These are phyloP conservation scores for Caenorhabditis sulstoni DNA, from an alignment of 2,888 invertebrate species.

Conservation along the genomic window DNA sequence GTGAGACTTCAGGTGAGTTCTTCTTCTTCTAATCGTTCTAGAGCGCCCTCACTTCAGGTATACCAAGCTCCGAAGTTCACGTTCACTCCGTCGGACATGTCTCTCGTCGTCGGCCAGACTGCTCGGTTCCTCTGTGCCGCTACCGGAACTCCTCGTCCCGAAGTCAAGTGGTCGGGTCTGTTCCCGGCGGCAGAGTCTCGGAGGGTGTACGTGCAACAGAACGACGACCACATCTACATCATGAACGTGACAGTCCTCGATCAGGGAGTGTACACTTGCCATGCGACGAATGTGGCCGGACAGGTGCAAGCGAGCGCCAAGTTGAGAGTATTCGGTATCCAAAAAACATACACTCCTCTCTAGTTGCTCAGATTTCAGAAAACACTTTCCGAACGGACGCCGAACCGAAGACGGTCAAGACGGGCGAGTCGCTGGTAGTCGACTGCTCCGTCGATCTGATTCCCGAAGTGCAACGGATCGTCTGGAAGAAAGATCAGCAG, in stretches of 20 bases:
- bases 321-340: conserved; percentile 59
- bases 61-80: conserved; percentile 65
- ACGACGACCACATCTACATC: conserved; percentile 69
- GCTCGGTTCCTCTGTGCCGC: conserved; percentile 69
- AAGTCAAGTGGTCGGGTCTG: conserved; percentile 64
- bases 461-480: conserved; percentile 48
- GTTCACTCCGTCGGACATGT: conserved; percentile 64
- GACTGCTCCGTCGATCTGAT: conserved; percentile 61
- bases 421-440: conserved; percentile 47
- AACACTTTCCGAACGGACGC: conserved; percentile 35
- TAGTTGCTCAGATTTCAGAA: conserved; percentile 15
- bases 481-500: conserved; percentile 38
- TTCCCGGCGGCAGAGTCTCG: conserved; percentile 69
- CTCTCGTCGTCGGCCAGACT: conserved; percentile 65
- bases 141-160: conserved; percentile 63
- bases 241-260: conserved; percentile 63
- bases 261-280: conserved; percentile 68
- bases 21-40: not conserved
- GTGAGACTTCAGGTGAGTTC: conserved; percentile 28
- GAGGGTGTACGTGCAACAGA: conserved; percentile 63
- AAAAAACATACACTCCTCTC: not conserved
- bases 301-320: conserved; percentile 60
- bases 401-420: conserved; percentile 26
- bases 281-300: conserved; percentile 65
- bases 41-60: no score